Conservation (phyloP, 2,888 invertebrate species). For the Merodon equestris region DNA sequence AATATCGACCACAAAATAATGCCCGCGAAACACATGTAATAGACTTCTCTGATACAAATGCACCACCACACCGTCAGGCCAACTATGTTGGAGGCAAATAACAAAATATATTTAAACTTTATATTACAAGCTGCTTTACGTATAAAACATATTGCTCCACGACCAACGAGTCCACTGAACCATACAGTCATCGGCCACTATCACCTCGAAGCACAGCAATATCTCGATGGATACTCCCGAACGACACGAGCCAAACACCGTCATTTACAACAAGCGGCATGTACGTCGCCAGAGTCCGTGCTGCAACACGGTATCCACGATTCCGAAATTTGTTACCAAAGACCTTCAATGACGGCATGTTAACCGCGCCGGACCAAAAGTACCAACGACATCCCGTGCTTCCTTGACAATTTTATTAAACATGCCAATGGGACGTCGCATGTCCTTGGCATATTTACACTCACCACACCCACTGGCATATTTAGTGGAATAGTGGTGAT, state of each 20-base stretch:
- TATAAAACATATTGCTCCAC: background rate
- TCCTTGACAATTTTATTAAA: slow-evolving; percentile 63
- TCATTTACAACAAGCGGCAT: slow-evolving; percentile 52
- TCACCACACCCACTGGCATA: slow-evolving; percentile 61
- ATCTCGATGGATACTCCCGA: background rate
- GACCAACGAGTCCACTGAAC: slow-evolving; percentile 40
- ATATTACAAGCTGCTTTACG: slow-evolving; percentile 9
- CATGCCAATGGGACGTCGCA: slow-evolving; percentile 68
- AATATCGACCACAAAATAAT: slow-evolving; percentile 67
- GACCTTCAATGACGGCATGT: slow-evolving; percentile 64
- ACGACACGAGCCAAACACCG: slow-evolving; percentile 32
- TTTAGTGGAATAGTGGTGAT: too few relatives aligned
- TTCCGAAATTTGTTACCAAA: slow-evolving; percentile 59
- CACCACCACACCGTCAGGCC: slow-evolving; percentile 6
- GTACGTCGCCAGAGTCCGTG: slow-evolving; percentile 23
- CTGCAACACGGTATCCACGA: slow-evolving; percentile 39
- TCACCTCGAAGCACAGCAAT: too few relatives aligned
- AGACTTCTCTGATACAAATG: slow-evolving; percentile 45
- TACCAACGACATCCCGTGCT: slow-evolving; percentile 26
- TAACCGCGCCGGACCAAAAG: slow-evolving; percentile 41
- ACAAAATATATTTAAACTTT: slow-evolving; percentile 65
- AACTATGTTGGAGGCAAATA: slow-evolving; percentile 38
- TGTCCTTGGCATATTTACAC: slow-evolving; percentile 63
- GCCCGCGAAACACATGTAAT: slow-evolving; percentile 67
- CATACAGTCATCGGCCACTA: slow-evolving; percentile 34